Percentiles rank a stretch among this genome's conserved stretches.
Conservation (phyloP, 2,113 vertebrate genomes). For the Syrrhaptes paradoxus region DNA sequence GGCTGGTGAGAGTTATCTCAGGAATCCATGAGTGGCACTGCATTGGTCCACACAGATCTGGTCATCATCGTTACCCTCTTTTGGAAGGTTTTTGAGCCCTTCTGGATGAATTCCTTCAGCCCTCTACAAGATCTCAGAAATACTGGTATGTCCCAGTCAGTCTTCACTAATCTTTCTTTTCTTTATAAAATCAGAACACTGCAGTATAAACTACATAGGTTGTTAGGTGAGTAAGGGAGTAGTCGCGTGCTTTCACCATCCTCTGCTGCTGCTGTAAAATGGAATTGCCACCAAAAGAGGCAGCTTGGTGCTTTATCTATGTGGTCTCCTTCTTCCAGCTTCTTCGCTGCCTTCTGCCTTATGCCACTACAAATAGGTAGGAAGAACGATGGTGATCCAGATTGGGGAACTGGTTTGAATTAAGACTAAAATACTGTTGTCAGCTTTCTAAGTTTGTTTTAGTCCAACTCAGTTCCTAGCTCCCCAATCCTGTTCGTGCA, state of each 20-base stretch:
- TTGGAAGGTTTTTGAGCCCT: background rate
- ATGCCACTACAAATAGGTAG: background rate
- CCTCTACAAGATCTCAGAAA: background rate
- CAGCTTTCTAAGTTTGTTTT: background rate
- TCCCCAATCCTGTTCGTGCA: background rate
- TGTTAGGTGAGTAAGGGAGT: background rate
- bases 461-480: background rate
- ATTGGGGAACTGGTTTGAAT: background rate
- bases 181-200: background rate
- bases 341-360: background rate
- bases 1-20: background rate
- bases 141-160: background rate
- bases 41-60: background rate
- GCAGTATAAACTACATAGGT: background rate
- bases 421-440: background rate
- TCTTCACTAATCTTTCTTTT: background rate
- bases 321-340: background rate
- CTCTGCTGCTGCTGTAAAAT: background rate
- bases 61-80: background rate
- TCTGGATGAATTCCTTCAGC: background rate
- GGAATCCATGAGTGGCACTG: background rate
- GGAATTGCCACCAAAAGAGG: background rate
- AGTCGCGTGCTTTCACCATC: background rate
- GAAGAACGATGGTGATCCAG: background rate
- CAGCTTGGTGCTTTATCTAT: background rate